A percentile compares a stretch with the other conserved stretches of the same genome.
Evolutionary conservation across 2,113 vertebrate genomes (phyloP).

Genomic region (Gobiocypris rarus): DNA sequence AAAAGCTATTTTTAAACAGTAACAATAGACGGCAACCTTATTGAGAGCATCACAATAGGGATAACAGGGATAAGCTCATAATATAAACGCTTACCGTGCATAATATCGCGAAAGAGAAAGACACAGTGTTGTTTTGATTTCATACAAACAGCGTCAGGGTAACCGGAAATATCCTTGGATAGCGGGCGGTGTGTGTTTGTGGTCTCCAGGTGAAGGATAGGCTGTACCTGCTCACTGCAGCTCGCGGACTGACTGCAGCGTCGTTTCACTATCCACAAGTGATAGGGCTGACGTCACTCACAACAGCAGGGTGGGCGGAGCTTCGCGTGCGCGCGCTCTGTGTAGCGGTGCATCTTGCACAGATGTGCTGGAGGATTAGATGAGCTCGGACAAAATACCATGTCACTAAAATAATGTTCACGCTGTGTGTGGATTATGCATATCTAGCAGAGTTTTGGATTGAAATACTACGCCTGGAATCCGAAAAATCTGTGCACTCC

Average conservation of each 20-base stretch:
- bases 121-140: background rate
- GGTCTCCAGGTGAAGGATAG: constrained; percentile 26
- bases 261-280: constrained; percentile 23
- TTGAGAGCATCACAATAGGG: constrained; percentile 1
- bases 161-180: background rate
- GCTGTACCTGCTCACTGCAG: constrained; percentile 38
- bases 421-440: background rate
- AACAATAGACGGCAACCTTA: background rate
- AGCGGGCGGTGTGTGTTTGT: background rate
- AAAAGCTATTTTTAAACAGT: background rate
- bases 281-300: constrained; percentile 40
- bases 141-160: background rate
- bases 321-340: background rate
- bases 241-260: constrained; percentile 35
- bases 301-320: constrained; percentile 30
- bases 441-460: background rate
- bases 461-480: background rate
- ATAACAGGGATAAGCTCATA: background rate
- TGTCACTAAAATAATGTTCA: background rate
- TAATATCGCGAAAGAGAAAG: background rate
- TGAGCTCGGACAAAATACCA: constrained; percentile 55
- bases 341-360: background rate
- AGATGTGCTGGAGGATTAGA: constrained; percentile 51
- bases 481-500: background rate
- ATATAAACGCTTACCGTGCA: constrained; percentile 22